These are phyloP conservation scores for Drosophila parabipectinata DNA, from an alignment of 1,140 invertebrate genomes.

Conservation along the genomic window DNA sequence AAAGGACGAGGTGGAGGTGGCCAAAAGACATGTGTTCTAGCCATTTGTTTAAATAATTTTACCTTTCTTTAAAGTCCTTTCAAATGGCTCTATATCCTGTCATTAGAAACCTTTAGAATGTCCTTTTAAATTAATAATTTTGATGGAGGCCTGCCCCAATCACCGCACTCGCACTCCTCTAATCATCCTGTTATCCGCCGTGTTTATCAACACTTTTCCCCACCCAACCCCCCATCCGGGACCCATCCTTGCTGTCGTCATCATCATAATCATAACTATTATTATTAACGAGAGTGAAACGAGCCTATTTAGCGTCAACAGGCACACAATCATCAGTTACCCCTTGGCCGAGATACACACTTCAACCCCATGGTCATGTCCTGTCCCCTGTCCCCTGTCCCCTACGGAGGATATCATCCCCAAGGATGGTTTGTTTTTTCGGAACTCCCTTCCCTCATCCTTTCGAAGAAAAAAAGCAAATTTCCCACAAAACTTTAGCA, in stretches of 20 bases:
- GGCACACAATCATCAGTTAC: constrained; percentile 52
- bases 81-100: constrained; percentile 15
- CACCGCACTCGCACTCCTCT: not conserved
- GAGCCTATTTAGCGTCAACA: constrained; percentile 72
- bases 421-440: not conserved
- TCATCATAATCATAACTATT: constrained; percentile 80
- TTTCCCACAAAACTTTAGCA: constrained; percentile 66
- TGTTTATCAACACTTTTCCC: constrained; percentile 43
- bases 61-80: constrained; percentile 3
- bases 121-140: constrained; percentile 66
- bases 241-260: constrained; percentile 11
- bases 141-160: constrained; percentile 39
- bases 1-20: not conserved
- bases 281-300: constrained; percentile 75
- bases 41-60: constrained; percentile 50
- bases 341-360: constrained; percentile 24
- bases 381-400: not conserved
- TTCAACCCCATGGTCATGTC: not conserved
- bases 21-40: not conserved
- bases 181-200: constrained; percentile 48
- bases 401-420: constrained; percentile 13
- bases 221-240: no score
- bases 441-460: not conserved
- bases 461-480: constrained; percentile 13
- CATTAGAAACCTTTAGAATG: constrained; percentile 28